Evolutionary conservation across 1,140 invertebrate species (phyloP).

Genomic region (Achroia grisella): DNA sequence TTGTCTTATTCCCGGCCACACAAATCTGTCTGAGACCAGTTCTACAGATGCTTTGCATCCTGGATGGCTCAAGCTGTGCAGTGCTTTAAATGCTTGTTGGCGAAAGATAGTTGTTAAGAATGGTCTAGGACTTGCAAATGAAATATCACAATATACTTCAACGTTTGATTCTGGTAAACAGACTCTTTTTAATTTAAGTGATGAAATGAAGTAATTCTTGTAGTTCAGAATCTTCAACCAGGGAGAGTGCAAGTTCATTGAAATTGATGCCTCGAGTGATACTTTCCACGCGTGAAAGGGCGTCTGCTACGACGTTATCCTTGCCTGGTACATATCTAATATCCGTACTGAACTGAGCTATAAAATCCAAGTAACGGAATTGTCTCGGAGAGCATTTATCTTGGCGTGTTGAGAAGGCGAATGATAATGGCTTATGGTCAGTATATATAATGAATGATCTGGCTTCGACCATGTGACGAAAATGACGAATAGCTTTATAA

Average conservation of each 20-base stretch:
- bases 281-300: neutral
- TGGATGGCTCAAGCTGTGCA: constrained; percentile 1
- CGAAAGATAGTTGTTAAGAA: neutral
- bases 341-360: constrained; percentile 12
- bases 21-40: neutral
- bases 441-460: neutral
- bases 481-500: constrained; percentile 20
- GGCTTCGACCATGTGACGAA: constrained; percentile 1
- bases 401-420: neutral
- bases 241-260: neutral
- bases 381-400: no score
- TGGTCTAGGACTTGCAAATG: neutral
- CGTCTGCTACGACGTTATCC: neutral
- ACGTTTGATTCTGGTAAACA: neutral
- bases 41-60: neutral
- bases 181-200: neutral
- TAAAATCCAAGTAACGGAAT: neutral
- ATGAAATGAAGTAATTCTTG: neutral
- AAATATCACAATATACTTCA: neutral
- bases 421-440: constrained; percentile 1
- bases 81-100: neutral
- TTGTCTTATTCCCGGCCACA: neutral
- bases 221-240: neutral
- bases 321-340: neutral
- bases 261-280: neutral